phyloP scores from a whole-genome alignment of 2,797 vertebrate species.

The Smutsia gigantea region DNA sequence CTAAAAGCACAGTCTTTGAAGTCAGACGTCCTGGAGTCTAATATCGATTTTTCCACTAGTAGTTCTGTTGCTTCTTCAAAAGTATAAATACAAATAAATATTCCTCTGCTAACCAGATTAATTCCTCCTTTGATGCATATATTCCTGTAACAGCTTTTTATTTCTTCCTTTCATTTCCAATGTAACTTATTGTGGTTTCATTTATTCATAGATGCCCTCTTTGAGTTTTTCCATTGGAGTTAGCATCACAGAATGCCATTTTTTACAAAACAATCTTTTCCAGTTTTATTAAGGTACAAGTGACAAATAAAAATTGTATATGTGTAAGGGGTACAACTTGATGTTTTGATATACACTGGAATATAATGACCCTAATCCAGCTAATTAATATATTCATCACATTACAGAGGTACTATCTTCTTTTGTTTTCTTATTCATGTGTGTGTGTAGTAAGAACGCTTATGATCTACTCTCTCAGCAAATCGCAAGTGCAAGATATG shows the following conservation, averaged over 20 bases:
- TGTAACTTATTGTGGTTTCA: not conserved
- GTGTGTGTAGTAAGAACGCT: not conserved
- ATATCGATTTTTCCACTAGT: not conserved
- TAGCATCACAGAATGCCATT: not conserved
- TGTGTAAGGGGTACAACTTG: not conserved
- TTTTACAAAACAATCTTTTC: not conserved
- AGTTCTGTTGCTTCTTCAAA: slow-evolving; percentile 16
- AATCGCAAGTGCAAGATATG: not conserved
- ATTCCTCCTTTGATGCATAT: slow-evolving; percentile 3
- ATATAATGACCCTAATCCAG: not conserved
- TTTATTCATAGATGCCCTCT: not conserved
- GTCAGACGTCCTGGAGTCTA: not conserved
- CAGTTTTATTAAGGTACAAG: not conserved
- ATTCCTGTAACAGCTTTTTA: not conserved
- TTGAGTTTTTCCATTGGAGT: not conserved
- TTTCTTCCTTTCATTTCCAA: not conserved
- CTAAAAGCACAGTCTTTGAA: slow-evolving; percentile 34
- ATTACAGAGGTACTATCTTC: not conserved
- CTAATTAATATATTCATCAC: not conserved
- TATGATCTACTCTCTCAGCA: not conserved
- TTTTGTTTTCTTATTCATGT: not conserved
- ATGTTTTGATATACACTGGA: not conserved
- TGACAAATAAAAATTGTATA: not conserved
- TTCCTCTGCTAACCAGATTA: slow-evolving; percentile 6
- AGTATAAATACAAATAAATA: slow-evolving; percentile 23